These are phyloP conservation scores for Mus spretus DNA, from an alignment of 2,797 vertebrate genomes.

Conservation along the genomic window DNA sequence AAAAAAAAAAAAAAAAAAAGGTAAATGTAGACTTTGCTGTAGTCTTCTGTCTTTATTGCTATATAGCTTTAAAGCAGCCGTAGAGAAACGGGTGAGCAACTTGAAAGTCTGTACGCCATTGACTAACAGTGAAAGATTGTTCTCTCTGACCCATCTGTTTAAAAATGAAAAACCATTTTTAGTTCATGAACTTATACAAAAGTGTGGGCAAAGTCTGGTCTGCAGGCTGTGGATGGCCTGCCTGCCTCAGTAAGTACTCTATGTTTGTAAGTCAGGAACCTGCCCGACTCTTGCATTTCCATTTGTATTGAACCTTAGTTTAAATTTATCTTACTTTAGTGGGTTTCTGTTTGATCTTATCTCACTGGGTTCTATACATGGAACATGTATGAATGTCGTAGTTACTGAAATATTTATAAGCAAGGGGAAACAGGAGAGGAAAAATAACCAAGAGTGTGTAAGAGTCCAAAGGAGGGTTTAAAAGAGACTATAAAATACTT, in stretches of 20 bases:
- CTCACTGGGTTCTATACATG: slow-evolving; percentile 11
- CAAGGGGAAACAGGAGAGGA: slow-evolving; percentile 13
- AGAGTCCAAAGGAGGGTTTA: background rate
- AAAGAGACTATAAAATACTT: slow-evolving; percentile 36
- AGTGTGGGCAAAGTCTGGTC: background rate
- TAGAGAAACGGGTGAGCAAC: background rate
- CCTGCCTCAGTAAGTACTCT: background rate
- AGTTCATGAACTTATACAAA: slow-evolving; percentile 8
- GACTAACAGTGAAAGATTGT: background rate
- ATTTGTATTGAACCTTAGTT: slow-evolving; percentile 6
- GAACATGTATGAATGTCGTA: background rate
- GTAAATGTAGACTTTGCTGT: background rate
- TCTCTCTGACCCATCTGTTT: background rate
- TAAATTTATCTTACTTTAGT: slow-evolving; percentile 57
- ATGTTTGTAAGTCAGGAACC: background rate
- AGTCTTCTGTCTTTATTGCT: background rate
- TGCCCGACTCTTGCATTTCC: background rate
- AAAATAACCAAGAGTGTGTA: background rate
- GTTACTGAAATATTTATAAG: slow-evolving; percentile 63
- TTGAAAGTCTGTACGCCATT: background rate
- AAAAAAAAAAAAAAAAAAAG: too few relatives aligned
- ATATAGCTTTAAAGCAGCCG: background rate
- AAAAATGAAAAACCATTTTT: slow-evolving; percentile 47
- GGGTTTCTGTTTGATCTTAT: slow-evolving; percentile 14
- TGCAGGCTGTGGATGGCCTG: background rate